A percentile compares a stretch with the other conserved stretches of the same genome.
These are phyloP conservation scores for Theristicus caerulescens DNA, from an alignment of 2,113 vertebrate species.

Conservation along the genomic window DNA sequence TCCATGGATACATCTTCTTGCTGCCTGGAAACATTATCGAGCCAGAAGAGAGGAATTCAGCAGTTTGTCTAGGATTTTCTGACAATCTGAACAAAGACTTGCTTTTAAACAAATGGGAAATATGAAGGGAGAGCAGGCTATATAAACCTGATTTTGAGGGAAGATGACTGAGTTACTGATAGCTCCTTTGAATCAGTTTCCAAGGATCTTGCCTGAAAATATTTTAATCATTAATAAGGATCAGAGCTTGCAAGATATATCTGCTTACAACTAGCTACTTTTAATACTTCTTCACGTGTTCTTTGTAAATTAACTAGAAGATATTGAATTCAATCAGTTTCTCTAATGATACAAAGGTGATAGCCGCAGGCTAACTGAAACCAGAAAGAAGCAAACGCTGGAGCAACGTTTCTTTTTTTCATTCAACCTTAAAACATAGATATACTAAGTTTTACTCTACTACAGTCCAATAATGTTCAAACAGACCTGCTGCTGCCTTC, in stretches of 20 bases:
- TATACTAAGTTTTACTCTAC: not conserved
- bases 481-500: conserved; percentile 93
- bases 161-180: not conserved
- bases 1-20: conserved; percentile 27
- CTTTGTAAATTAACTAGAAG: not conserved
- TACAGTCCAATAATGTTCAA: not conserved
- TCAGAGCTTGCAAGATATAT: not conserved
- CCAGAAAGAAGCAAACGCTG: not conserved
- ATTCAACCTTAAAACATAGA: not conserved
- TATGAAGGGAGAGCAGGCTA: not conserved
- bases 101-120: not conserved
- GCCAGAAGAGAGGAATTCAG: not conserved
- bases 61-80: not conserved
- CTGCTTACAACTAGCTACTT: not conserved
- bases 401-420: not conserved
- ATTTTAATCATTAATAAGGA: not conserved
- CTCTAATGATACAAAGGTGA: not conserved
- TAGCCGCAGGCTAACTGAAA: not conserved
- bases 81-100: not conserved
- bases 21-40: conserved; percentile 14
- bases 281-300: not conserved
- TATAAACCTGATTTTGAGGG: not conserved
- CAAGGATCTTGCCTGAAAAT: not conserved
- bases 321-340: not conserved
- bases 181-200: not conserved